A percentile compares a stretch with the other conserved stretches of the same genome.
Evolutionary conservation across 2,797 vertebrate species (phyloP).

Genomic region (Acrossocheilus wenchowensis): DNA sequence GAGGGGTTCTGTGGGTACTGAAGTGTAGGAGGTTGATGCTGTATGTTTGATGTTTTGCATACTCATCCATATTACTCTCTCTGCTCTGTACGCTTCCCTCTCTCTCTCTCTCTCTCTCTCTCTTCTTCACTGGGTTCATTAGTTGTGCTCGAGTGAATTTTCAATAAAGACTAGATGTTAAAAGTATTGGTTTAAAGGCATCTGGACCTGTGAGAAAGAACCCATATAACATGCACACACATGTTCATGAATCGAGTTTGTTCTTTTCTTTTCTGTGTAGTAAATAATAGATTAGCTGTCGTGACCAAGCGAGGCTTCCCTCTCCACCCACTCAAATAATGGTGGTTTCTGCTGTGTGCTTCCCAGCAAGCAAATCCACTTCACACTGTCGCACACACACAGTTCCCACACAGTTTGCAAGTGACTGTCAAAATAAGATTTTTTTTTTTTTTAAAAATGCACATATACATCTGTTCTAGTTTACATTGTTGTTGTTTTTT

Average conservation of each 20-base stretch:
- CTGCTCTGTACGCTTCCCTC: not conserved
- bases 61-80: conserved; percentile 30
- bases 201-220: not conserved
- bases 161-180: conserved; percentile 25
- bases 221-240: not conserved
- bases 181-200: not conserved
- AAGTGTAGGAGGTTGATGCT: conserved; percentile 26
- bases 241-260: not conserved
- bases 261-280: conserved; percentile 24
- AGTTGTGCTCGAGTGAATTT: conserved; percentile 21
- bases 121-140: not conserved
- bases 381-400: conserved; percentile 5
- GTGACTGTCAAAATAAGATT: not conserved
- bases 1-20: conserved; percentile 17
- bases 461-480: not conserved
- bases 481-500: not conserved
- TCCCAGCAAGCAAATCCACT: conserved; percentile 8
- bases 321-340: conserved; percentile 44
- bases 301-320: conserved; percentile 36
- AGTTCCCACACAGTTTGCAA: not conserved
- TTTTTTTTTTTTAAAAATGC: not conserved
- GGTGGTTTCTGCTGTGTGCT: conserved; percentile 28
- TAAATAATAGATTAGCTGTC: conserved; percentile 54
- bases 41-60: conserved; percentile 39
- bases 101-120: not conserved